Evolutionary conservation across 2,888 invertebrate species (phyloP), one percentile per base, ranked within the genome.

Genomic region (Leucophenga montana): DNA sequence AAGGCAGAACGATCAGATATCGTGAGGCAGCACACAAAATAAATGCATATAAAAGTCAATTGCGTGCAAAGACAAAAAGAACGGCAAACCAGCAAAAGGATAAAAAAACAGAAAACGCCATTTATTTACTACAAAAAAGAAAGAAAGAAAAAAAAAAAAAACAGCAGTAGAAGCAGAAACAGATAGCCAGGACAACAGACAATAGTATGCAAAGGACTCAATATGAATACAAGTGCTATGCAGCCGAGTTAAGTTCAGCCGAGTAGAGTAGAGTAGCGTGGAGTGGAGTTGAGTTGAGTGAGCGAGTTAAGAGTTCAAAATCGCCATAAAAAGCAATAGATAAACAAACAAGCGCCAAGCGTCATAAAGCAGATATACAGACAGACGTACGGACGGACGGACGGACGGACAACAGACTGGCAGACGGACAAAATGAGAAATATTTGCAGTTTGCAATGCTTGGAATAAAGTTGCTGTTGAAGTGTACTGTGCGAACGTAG

Each of bases 271-370:
- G 59, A 59, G 33, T 33, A 14, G 33, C 22, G 48, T 48, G 13
- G 65, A 14, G 18, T 53, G 16, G 48, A 65, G 31, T 27, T 31
- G 27, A 13, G 16, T 27, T 27, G 48, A 50, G 33, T 53, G 27
- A 59, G 39, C n/a, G 16, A 9, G 39, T 39, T 39, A 16, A 22
- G n/a, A 33, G 39, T 59, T 59, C 54, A 54, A 54, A 54, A 54
- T 11, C 5, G 13, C 18, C 20, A 54, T 54, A 20, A 54, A 54
- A 54, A 54, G 3, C 54, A 8, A 54, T 11, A 39, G 39, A 39
- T 39, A 74, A 69, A 78, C 67, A n/a, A n/a, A n/a, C 50, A 65
- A 67, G 39, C 39, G 11, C 11, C 39, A 39, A 39, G 39, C 39
- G 39, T 39, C 39, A 39, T 39, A 39, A 39, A 39, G 70, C 13